phyloP scores from a whole-genome alignment of 2,888 invertebrate genomes.

The Pyrrhosoma nymphula region DNA sequence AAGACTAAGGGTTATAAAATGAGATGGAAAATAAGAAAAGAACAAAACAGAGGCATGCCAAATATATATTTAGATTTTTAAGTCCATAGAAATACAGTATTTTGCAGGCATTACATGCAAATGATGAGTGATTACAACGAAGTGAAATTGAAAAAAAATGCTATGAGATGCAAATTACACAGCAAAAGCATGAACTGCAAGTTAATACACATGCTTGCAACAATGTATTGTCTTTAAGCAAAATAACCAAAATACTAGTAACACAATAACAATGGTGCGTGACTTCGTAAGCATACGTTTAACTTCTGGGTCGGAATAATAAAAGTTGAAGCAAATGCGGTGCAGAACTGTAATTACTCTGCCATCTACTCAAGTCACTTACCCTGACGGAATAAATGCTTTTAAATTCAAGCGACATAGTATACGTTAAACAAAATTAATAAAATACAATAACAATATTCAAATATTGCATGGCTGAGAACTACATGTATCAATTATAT shows the following conservation, averaged over 20 bases:
- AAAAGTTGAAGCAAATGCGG: not conserved
- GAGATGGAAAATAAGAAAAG: not conserved
- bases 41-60: constrained; percentile 49
- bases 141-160: not conserved
- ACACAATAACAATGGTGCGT: not conserved
- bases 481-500: not conserved
- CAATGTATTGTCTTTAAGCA: not conserved
- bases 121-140: not conserved
- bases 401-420: not conserved
- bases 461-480: not conserved
- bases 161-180: constrained; percentile 35
- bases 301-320: not conserved
- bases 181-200: constrained; percentile 39
- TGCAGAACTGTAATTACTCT: not conserved
- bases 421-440: not conserved
- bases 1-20: not conserved
- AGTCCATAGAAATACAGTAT: constrained; percentile 2
- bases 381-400: not conserved
- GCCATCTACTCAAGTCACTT: not conserved
- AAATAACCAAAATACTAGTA: not conserved
- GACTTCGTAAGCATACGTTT: not conserved
- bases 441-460: not conserved
- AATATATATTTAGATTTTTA: constrained; percentile 38
- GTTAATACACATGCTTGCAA: constrained; percentile 15
- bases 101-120: constrained; percentile 48